Conservation (phyloP, 1,140 invertebrate genomes). For the Bombus huntii region DNA sequence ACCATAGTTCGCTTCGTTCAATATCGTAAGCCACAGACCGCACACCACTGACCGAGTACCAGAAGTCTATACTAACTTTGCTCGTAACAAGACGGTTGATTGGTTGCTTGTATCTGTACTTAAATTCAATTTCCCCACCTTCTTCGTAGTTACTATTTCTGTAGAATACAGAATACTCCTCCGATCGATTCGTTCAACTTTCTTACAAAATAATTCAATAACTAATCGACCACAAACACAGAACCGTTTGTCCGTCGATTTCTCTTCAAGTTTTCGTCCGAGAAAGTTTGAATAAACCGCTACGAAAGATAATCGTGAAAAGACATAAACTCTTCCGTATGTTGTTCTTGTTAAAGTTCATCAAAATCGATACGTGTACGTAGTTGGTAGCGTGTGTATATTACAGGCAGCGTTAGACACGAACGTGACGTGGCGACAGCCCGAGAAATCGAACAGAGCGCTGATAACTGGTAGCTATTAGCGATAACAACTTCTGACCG, state of each 20-base stretch:
- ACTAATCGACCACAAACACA: conserved; percentile 27
- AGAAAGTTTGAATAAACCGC: background rate
- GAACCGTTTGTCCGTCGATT: conserved; percentile 25
- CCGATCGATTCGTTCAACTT: conserved; percentile 1
- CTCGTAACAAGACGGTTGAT: conserved; percentile 50
- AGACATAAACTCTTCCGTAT: no score
- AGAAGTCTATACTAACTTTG: conserved; percentile 51
- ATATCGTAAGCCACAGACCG: conserved; percentile 61
- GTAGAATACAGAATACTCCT: background rate
- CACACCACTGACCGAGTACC: conserved; percentile 58
- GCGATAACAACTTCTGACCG: conserved; percentile 68
- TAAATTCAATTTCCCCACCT: conserved; percentile 53
- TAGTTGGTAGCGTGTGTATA: background rate
- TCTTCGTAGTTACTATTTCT: background rate
- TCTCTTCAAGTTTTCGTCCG: no score
- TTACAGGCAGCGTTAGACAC: conserved; percentile 1
- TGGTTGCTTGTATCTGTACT: conserved; percentile 54
- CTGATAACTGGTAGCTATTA: conserved; percentile 71
- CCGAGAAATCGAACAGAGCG: conserved; percentile 62
- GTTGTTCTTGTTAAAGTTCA: conserved; percentile 20
- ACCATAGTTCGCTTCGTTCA: conserved; percentile 51
- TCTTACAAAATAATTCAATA: conserved; percentile 40
- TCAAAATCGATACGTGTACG: background rate
- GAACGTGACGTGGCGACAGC: background rate
- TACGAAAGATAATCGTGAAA: background rate